Percentiles rank a stretch among this genome's conserved stretches.
phyloP scores from a whole-genome alignment of 1,140 invertebrate species.

The Zelostemma sp. region DNA sequence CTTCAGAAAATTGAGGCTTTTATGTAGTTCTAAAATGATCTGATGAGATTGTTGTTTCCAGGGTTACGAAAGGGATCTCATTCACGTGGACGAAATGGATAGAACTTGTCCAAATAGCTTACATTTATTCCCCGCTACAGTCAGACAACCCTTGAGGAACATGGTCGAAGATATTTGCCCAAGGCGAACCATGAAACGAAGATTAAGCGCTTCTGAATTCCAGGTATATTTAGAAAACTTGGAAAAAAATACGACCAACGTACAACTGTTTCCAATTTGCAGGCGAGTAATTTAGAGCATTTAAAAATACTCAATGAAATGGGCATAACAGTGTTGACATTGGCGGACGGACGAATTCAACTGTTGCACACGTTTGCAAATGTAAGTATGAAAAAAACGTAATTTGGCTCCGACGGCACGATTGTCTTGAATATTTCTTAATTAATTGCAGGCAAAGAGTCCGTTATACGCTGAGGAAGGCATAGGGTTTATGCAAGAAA shows the following conservation, averaged over 20 bases:
- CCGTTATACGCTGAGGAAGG: conserved; percentile 92
- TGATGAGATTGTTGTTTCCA: too few relatives aligned
- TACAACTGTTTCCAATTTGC: conserved; percentile 45
- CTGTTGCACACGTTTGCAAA: conserved; percentile 88
- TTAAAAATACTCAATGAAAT: conserved; percentile 89
- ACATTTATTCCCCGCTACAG: conserved; percentile 84
- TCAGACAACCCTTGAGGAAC: conserved; percentile 84
- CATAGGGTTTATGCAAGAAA: conserved; percentile 96
- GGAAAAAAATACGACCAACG: not conserved
- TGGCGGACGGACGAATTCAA: conserved; percentile 91
- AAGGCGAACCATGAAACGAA: conserved; percentile 71
- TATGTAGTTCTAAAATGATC: too few relatives aligned
- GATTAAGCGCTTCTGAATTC: conserved; percentile 81
- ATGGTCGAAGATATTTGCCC: conserved; percentile 88
- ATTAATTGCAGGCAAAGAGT: conserved; percentile 80
- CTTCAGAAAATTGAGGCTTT: too few relatives aligned
- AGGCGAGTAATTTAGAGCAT: conserved; percentile 91
- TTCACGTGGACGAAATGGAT: conserved; percentile 71
- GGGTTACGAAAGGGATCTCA: conserved; percentile 73
- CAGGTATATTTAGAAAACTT: conserved; percentile 66
- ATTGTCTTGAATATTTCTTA: too few relatives aligned
- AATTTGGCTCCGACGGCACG: too few relatives aligned
- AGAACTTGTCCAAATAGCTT: conserved; percentile 89
- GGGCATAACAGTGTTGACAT: conserved; percentile 92
- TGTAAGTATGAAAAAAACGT: conserved; percentile 71